These are phyloP conservation scores for Musca vetustissima DNA, from an alignment of 1,140 invertebrate species.

Conservation along the genomic window DNA sequence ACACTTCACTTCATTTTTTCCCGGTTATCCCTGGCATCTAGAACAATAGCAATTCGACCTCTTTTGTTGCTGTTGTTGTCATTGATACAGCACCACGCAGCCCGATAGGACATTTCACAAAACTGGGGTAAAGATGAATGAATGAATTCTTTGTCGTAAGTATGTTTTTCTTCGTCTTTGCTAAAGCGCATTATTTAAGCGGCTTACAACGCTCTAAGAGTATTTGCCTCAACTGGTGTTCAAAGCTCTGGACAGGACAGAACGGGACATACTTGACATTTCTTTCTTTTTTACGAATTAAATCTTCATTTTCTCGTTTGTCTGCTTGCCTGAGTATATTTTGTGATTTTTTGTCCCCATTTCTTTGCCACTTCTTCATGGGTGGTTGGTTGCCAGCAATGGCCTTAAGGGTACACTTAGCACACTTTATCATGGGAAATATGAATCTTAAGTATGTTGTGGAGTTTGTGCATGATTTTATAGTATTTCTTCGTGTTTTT, in stretches of 20 bases:
- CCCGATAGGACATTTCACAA: background rate
- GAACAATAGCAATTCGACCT: slow-evolving; percentile 34
- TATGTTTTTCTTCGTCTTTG: slow-evolving; percentile 8
- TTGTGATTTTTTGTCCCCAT: background rate
- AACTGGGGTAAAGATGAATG: background rate
- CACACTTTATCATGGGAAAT: slow-evolving; percentile 23
- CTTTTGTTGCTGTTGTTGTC: background rate
- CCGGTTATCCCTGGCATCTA: background rate
- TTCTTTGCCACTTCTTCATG: background rate
- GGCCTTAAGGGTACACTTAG: slow-evolving; percentile 13
- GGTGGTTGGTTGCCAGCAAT: background rate
- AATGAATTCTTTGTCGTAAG: slow-evolving; percentile 4
- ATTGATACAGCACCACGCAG: slow-evolving; percentile 13
- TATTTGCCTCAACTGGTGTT: slow-evolving; percentile 16
- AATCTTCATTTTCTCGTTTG: background rate
- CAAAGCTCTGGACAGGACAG: slow-evolving; percentile 3
- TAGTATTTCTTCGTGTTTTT: background rate
- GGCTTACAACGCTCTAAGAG: slow-evolving; percentile 5
- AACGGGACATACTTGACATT: slow-evolving; percentile 9
- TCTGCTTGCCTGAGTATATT: background rate
- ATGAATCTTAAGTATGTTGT: slow-evolving; percentile 13
- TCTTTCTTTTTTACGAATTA: background rate
- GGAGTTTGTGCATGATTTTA: background rate
- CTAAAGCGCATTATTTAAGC: background rate
- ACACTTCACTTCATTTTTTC: slow-evolving; percentile 53